These are phyloP conservation scores for Beris morrisii DNA, from an alignment of 2,888 invertebrate genomes.

Conservation along the genomic window DNA sequence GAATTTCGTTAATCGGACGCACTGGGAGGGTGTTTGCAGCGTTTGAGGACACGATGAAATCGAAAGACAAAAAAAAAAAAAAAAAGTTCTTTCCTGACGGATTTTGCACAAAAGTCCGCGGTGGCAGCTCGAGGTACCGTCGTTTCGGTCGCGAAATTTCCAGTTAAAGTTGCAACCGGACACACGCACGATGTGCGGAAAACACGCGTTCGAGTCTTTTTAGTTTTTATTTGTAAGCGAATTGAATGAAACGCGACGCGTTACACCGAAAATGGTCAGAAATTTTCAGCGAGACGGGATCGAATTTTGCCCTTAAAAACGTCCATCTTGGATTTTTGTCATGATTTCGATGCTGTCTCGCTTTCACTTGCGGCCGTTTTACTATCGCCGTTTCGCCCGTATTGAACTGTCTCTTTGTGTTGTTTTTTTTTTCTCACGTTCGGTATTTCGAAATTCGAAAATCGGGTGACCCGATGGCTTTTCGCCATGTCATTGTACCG, in stretches of 20 bases:
- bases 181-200: background rate
- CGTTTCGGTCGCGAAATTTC: slow-evolving; percentile 26
- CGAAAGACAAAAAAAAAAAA: too few relatives aligned
- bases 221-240: background rate
- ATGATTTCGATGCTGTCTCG: slow-evolving; percentile 25
- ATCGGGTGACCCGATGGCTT: slow-evolving; percentile 6
- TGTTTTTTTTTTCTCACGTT: slow-evolving; percentile 35
- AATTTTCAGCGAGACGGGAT: slow-evolving; percentile 33
- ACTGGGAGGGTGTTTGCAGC: too few relatives aligned
- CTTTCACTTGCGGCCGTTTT: slow-evolving; percentile 14
- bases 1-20: too few relatives aligned
- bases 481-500: slow-evolving; percentile 28
- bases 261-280: slow-evolving; percentile 1
- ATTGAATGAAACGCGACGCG: slow-evolving; percentile 3
- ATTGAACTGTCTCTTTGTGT: slow-evolving; percentile 32
- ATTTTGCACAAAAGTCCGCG: slow-evolving; percentile 28
- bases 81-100: too few relatives aligned
- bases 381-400: slow-evolving; percentile 15
- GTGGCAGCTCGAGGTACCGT: slow-evolving; percentile 10
- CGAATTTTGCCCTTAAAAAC: slow-evolving; percentile 32
- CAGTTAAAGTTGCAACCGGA: slow-evolving; percentile 18
- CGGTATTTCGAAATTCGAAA: slow-evolving; percentile 26
- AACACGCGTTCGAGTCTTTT: slow-evolving; percentile 5
- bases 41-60: too few relatives aligned
- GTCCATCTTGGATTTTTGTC: slow-evolving; percentile 39